phyloP scores from a whole-genome alignment of 2,888 invertebrate species.

The Leptopilina myrica region DNA sequence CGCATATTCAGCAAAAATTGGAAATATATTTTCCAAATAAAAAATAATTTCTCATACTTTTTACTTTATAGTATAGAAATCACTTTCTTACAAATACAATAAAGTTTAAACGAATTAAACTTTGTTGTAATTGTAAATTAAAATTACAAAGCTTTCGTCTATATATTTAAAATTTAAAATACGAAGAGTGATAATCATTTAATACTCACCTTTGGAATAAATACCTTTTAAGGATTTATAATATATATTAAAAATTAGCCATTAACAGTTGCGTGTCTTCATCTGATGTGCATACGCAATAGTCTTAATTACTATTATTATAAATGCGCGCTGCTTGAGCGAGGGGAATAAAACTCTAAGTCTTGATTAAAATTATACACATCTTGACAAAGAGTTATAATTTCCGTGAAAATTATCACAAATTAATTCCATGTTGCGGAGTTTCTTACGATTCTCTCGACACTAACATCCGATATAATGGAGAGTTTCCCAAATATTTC shows the following conservation, averaged over 20 bases:
- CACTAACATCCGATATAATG: too few relatives aligned
- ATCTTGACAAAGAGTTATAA: conserved; percentile 14
- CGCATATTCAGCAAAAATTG: not conserved
- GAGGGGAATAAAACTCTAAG: conserved; percentile 25
- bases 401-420: conserved; percentile 30
- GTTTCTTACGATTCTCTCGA: too few relatives aligned
- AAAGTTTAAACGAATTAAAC: too few relatives aligned
- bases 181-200: conserved; percentile 15
- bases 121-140: too few relatives aligned
- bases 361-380: conserved; percentile 34
- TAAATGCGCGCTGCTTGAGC: not conserved
- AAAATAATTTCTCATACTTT: not conserved
- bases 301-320: conserved; percentile 38
- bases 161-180: not conserved
- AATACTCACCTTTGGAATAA: not conserved
- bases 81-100: too few relatives aligned
- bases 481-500: too few relatives aligned
- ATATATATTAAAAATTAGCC: not conserved
- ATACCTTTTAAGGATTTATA: conserved; percentile 20
- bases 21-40: not conserved
- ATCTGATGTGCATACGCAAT: conserved; percentile 33
- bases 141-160: too few relatives aligned
- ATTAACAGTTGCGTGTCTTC: conserved; percentile 38
- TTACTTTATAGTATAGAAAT: too few relatives aligned
- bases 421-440: not conserved